phyloP scores from a whole-genome alignment of 2,888 invertebrate genomes.

The Eutolmus rufibarbis region DNA sequence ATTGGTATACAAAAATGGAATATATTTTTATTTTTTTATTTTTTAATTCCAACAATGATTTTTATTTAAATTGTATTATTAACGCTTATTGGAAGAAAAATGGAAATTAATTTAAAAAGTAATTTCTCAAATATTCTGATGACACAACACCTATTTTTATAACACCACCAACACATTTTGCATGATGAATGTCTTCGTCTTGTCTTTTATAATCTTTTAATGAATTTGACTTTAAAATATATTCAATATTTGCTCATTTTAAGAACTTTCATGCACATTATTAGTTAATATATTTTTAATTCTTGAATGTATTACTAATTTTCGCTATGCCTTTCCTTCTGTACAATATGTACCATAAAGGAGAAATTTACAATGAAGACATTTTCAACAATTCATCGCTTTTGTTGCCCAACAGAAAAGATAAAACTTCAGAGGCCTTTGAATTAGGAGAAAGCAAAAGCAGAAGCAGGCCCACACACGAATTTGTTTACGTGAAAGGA shows the following conservation, averaged over 20 bases:
- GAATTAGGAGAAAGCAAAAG: background rate
- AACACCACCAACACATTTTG: background rate
- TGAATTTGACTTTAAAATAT: background rate
- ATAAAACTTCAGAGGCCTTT: background rate
- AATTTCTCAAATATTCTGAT: background rate
- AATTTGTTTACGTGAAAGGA: background rate
- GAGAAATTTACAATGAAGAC: background rate
- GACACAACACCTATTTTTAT: background rate
- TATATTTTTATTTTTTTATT: conserved; percentile 1
- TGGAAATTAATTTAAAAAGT: conserved; percentile 46
- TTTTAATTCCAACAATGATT: background rate
- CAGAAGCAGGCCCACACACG: background rate
- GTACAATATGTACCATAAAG: background rate
- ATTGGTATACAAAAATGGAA: conserved; percentile 43
- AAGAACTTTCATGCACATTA: background rate
- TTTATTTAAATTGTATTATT: background rate
- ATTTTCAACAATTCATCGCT: background rate
- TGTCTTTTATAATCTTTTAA: background rate
- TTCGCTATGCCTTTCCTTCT: background rate
- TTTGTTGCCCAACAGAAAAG: background rate
- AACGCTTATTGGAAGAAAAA: conserved; percentile 38
- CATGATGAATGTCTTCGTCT: conserved; percentile 13
- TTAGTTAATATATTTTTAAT: background rate
- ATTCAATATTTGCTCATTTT: background rate
- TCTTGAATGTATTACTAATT: background rate